Evolutionary conservation across 2,888 invertebrate genomes (phyloP), one percentile per base, ranked within the genome.

Genomic region (Tetragnatha montana): DNA sequence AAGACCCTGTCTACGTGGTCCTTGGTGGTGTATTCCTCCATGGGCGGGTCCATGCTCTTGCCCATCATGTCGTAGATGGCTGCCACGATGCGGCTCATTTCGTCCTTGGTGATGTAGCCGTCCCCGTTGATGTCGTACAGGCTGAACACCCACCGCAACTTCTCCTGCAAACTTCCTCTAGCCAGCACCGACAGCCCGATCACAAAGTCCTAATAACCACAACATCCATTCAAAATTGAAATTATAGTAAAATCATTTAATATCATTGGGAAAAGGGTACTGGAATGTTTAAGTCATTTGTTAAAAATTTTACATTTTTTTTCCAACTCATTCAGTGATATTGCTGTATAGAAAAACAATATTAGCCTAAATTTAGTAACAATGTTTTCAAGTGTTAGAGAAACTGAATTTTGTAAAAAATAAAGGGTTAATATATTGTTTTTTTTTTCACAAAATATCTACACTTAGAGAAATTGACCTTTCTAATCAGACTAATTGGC

Each of bases 41-140:
- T 92, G 92, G 95, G 94, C 10, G 97, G 97, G 93, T 98, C 97
- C 0, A 97, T 96, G 92, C 97, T 95, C 93, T 97, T 96, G 76
- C 94, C 95, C 94, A 95, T 94, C 93, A 95, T 93, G 91, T 94
- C 94, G 91, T 95, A 94, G 84, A 95, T 94, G 76, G 94, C 93
- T 3, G 93, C 93, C 51, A 94, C 93, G 84, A 94, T 94, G 91
- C 94, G 93, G 70, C 93, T 92, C 93, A 94, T 93, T 92, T 95
- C 95, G 70, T 94, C 94, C 92, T 93, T 93, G 7, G 94, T 94
- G 89, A 95, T 94, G 91, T 94, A 93, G 10, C 95, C 95, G 87
- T 93, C 93, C 3, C 94, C 94, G 91, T 94, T 94, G 76, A 94
- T 93, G 92, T 94, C 94, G 91, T 94, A 94, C 85, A 94, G 92